Percentiles rank a stretch among this genome's conserved stretches.
phyloP scores from a whole-genome alignment of 2,113 vertebrate genomes.

The Amphilophus citrinellus region DNA sequence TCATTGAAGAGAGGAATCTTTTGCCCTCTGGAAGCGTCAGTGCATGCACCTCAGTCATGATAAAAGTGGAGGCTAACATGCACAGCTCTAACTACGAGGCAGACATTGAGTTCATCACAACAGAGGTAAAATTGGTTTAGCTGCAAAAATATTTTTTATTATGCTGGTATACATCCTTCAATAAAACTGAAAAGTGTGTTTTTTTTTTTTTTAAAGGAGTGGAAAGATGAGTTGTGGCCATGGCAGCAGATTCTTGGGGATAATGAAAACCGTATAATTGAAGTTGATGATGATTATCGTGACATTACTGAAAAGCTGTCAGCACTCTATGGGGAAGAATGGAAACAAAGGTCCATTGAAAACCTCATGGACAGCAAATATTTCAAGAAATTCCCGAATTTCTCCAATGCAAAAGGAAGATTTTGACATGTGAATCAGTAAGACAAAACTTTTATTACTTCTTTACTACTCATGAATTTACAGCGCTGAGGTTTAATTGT shows the following conservation, averaged over 20 bases:
- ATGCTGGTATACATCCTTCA: no score
- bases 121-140: no score
- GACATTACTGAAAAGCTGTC: constrained; percentile 25
- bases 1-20: constrained; percentile 54
- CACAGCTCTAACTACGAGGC: no score
- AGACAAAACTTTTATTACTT: neutral
- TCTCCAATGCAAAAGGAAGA: neutral
- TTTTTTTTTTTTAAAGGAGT: constrained; percentile 46
- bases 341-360: neutral
- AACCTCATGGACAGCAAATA: neutral
- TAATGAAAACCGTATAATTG: neutral
- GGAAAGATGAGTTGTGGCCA: constrained; percentile 52
- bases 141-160: no score
- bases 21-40: no score
- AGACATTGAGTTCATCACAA: no score
- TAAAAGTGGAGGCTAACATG: no score
- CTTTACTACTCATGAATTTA: neutral
- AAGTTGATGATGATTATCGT: neutral
- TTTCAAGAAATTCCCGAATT: constrained; percentile 54
- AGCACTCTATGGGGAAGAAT: constrained; percentile 58
- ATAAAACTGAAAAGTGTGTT: accelerated
- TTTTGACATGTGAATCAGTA: constrained; percentile 25
- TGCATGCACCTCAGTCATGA: no score
- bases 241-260: neutral
- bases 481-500: neutral